phyloP scores from a whole-genome alignment of 2,797 vertebrate genomes.

The Clarias laeviceps region DNA sequence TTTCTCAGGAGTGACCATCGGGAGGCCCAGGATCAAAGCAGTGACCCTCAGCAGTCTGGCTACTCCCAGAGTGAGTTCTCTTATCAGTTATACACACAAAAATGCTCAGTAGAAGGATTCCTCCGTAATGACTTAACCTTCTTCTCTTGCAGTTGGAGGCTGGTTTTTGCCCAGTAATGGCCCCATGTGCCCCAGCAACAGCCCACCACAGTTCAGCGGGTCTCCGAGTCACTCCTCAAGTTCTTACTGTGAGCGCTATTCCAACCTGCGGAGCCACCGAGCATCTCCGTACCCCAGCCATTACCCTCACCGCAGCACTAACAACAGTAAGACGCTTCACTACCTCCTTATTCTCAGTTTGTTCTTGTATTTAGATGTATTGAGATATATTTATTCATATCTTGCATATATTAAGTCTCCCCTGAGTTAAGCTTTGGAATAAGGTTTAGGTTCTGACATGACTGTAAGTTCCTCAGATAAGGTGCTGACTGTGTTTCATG shows the following conservation, averaged over 20 bases:
- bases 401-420: neutral
- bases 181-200: conserved; percentile 79
- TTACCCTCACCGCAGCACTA: conserved; percentile 76
- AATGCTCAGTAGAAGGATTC: neutral
- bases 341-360: neutral
- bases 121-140: neutral
- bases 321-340: conserved; percentile 66
- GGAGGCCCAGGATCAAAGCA: conserved; percentile 73
- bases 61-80: conserved; percentile 77
- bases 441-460: neutral
- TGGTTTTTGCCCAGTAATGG: conserved; percentile 80
- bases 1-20: conserved; percentile 78
- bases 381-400: neutral
- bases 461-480: neutral
- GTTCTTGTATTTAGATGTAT: too few relatives aligned
- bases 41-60: conserved; percentile 76
- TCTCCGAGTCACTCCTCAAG: conserved; percentile 73
- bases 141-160: conserved; percentile 70
- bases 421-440: neutral
- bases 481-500: neutral
- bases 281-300: conserved; percentile 78
- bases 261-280: conserved; percentile 75
- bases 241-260: conserved; percentile 81
- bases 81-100: neutral
- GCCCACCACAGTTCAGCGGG: conserved; percentile 77